Base-by-base conservation (phyloP, 2,888 invertebrate species). In the Noctua fimbriata region DNA sequence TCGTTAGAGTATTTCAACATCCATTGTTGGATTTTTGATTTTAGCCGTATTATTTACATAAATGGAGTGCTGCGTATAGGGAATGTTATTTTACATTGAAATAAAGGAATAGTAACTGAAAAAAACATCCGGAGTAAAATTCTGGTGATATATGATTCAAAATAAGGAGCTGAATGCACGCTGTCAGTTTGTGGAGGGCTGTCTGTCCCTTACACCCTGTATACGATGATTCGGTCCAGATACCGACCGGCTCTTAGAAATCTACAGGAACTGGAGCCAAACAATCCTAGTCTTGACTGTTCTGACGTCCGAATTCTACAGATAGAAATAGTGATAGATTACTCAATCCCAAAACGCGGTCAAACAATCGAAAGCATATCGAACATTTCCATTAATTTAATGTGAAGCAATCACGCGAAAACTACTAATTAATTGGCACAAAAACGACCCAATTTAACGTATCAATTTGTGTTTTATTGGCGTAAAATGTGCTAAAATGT, bases 341-440 rank as follows among this genome's bases (percentile, higher is more conserved):
- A 84, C 55, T 65, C 41, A 65, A 52, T 52, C 10, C 10, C 12
- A 52, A 47, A 81, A 71, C 73, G 44, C 69, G 69, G 49, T 77
- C 69, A 47, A 70, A 78, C 60, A 73, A 84, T 78, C 47, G 86
- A 84, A 86, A 82, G 74, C 74, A 70, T 78, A 66, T 44, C 74
- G 41, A 82, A 74, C 52, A 49, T 49, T 71, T 41, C 55, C 32
- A 36, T 41, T 65, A 24, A 36, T 85, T 65, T 28, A 65, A 83
- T 67, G 47, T 47, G 60, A 63, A 60, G 63, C 49, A 70, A 63
- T 63, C 85, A 85, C 85, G 76, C 76, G 36, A 73, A 24, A 28
- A 24, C 24, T 9, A 58, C 9, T 47, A 67, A 74, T 71, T 32
- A 74, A 80, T 63, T 80, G 24, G 24, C 63, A 74, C 16, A 44